These are phyloP conservation scores for Resseliella maxima DNA, from an alignment of 2,888 invertebrate genomes.

Conservation along the genomic window DNA sequence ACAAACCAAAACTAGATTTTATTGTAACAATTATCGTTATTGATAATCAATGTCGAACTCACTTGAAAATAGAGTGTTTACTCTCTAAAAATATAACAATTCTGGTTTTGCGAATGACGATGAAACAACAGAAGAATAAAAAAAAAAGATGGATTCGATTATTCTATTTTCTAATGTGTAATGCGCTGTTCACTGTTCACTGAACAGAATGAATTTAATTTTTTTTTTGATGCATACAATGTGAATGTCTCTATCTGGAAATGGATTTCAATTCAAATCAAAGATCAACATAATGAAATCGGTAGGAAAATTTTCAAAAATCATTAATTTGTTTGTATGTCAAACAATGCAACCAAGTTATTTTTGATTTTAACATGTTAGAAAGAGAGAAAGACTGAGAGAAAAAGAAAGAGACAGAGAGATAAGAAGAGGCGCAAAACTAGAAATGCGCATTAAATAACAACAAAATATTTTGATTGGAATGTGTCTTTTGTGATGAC, in stretches of 20 bases:
- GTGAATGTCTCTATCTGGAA: not conserved
- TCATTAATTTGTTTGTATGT: not conserved
- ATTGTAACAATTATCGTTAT: conserved; percentile 19
- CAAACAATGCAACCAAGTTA: not conserved
- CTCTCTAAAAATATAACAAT: not conserved
- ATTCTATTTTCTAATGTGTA: too few relatives aligned
- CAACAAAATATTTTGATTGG: not conserved
- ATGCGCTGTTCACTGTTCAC: too few relatives aligned
- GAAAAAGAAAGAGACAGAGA: too few relatives aligned
- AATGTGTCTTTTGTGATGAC: not conserved
- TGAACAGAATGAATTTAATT: too few relatives aligned
- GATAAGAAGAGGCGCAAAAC: not conserved
- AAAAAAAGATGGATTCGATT: too few relatives aligned
- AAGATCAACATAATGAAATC: not conserved
- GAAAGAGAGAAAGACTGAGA: too few relatives aligned
- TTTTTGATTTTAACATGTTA: too few relatives aligned
- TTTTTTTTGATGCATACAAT: too few relatives aligned
- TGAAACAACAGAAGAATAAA: not conserved
- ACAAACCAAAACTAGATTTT: conserved; percentile 28
- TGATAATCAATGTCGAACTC: not conserved
- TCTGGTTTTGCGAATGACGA: not conserved
- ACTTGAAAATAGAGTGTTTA: conserved; percentile 18
- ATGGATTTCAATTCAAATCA: not conserved
- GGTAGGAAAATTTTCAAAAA: not conserved
- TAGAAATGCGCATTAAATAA: not conserved